Percentiles rank a stretch among this genome's conserved stretches.
Conservation (phyloP, 2,797 vertebrate genomes). For the Uromys caudimaculatus region DNA sequence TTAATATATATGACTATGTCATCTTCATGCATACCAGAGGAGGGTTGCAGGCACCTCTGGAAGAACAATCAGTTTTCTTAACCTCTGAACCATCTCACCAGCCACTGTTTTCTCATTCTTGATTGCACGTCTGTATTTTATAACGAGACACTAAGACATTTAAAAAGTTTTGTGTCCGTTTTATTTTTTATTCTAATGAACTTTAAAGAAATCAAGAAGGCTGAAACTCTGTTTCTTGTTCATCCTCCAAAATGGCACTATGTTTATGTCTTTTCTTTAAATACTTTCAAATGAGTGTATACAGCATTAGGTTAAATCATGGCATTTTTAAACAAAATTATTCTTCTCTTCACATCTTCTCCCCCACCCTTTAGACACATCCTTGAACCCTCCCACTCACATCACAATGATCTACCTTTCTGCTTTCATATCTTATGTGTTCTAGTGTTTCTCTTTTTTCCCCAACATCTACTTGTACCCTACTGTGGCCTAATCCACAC, state of each 20-base stretch:
- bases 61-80: too few species aligned
- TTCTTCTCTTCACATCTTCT: neutral
- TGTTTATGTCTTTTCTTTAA: neutral
- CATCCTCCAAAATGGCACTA: constrained; percentile 15
- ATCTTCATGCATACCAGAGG: too few species aligned
- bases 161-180: neutral
- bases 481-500: neutral
- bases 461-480: neutral
- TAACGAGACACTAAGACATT: constrained; percentile 5
- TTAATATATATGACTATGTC: too few species aligned
- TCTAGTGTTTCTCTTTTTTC: neutral
- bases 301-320: neutral
- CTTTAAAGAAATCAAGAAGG: neutral
- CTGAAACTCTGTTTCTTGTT: neutral
- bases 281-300: neutral
- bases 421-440: neutral
- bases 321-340: neutral
- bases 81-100: too few species aligned
- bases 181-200: neutral
- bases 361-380: neutral
- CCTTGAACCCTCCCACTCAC: too few species aligned
- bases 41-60: too few species aligned
- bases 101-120: neutral
- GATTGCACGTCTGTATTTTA: neutral
- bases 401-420: neutral